Evolutionary conservation across 2,888 invertebrate species (phyloP).

Genomic region (Sminthurides aquaticus): DNA sequence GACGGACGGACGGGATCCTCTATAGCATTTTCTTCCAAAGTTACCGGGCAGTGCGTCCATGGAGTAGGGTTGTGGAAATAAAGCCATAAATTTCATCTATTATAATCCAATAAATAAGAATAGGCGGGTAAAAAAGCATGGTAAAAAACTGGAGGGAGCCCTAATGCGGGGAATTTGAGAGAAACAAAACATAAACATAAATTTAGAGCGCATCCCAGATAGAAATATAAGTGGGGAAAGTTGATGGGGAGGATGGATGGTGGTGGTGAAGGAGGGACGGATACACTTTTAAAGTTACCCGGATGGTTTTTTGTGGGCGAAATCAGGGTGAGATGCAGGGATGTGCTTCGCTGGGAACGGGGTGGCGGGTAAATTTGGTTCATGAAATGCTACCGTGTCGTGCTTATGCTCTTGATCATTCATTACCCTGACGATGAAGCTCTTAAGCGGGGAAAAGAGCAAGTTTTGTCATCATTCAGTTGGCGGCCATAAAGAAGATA

Average conservation of each 20-base stretch:
- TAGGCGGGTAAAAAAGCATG: constrained; percentile 6
- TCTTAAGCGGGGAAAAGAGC: not conserved
- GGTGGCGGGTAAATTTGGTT: too few species aligned
- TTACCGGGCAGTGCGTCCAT: too few species aligned
- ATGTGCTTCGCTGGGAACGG: too few species aligned
- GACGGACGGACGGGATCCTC: too few species aligned
- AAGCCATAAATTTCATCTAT: not conserved
- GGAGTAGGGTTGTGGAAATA: too few species aligned
- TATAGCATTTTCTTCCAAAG: too few species aligned
- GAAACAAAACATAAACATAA: constrained; percentile 4
- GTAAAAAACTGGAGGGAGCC: not conserved
- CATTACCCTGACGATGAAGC: not conserved
- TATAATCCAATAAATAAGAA: constrained; percentile 7
- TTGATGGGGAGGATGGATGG: too few species aligned
- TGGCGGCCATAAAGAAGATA: not conserved
- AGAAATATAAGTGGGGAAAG: constrained; percentile 1
- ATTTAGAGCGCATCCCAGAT: not conserved
- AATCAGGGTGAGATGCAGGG: too few species aligned
- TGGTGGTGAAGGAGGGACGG: too few species aligned
- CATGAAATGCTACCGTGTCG: too few species aligned
- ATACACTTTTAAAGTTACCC: not conserved
- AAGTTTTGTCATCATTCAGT: not conserved
- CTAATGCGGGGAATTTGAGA: not conserved
- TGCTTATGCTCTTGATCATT: too few species aligned
- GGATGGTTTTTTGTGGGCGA: not conserved